Conservation (phyloP, 2,797 vertebrate genomes). For the Dromococcyx pavoninus region DNA sequence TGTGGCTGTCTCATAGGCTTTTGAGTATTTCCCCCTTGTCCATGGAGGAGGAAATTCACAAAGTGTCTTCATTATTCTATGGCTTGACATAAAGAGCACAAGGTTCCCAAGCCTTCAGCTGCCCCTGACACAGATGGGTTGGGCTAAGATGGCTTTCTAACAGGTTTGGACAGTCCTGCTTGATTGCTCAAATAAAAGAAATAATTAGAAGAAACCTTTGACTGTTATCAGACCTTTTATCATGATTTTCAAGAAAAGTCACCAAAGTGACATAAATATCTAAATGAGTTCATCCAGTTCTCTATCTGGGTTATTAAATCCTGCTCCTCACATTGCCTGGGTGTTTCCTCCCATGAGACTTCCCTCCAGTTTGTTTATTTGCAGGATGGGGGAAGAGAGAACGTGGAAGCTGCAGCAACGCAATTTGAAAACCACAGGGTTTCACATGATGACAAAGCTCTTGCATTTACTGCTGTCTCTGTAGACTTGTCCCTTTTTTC, state of each 20-base stretch:
- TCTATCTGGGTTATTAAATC: not conserved
- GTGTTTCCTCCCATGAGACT: not conserved
- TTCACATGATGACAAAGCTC: not conserved
- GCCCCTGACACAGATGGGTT: not conserved
- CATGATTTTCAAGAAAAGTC: not conserved
- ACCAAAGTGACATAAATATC: not conserved
- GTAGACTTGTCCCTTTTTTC: not conserved
- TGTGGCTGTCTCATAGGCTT: not conserved
- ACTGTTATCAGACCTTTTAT: not conserved
- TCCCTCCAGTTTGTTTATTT: not conserved
- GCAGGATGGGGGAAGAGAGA: rapidly evolving
- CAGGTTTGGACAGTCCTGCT: not conserved
- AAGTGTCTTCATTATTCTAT: not conserved
- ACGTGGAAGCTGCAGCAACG: not conserved
- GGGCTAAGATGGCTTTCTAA: not conserved
- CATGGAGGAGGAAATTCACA: not conserved
- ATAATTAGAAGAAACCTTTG: not conserved
- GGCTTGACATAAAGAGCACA: not conserved
- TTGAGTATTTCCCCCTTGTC: not conserved
- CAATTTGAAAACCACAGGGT: not conserved
- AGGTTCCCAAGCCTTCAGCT: not conserved
- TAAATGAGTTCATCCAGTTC: not conserved
- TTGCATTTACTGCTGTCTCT: not conserved
- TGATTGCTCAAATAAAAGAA: not conserved
- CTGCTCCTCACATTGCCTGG: not conserved